Evolutionary conservation across 2,113 vertebrate species (phyloP).

Genomic region (Nicator chloris): DNA sequence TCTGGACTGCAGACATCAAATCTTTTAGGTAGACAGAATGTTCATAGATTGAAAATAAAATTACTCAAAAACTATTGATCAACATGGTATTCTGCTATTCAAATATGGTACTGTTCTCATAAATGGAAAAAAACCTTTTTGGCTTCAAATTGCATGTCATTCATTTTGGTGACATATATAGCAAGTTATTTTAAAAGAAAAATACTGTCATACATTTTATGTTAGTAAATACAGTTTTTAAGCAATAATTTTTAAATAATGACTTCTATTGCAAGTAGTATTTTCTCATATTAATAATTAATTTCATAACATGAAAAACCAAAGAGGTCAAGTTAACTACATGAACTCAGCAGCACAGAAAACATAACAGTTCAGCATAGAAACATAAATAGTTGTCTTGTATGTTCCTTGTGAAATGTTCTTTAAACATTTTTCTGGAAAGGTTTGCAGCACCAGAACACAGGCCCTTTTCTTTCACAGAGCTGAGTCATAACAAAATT

Average conservation of each 20-base stretch:
- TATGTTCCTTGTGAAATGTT: not conserved
- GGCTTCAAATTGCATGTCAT: not conserved
- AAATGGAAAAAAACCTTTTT: not conserved
- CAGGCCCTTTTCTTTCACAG: not conserved
- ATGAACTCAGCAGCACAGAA: not conserved
- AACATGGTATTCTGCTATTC: not conserved
- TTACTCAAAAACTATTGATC: not conserved
- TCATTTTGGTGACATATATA: not conserved
- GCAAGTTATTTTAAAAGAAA: not conserved
- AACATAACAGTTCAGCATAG: not conserved
- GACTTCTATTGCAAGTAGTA: not conserved
- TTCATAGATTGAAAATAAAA: not conserved
- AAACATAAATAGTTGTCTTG: not conserved
- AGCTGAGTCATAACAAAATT: not conserved
- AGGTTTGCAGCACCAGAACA: not conserved
- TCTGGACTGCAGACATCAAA: not conserved
- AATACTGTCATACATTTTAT: not conserved
- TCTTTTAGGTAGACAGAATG: not conserved
- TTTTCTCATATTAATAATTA: too few species aligned
- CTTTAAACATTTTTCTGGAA: not conserved
- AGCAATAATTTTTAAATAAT: not conserved
- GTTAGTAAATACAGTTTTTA: not conserved
- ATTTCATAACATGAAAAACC: not conserved
- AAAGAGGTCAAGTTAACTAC: not conserved
- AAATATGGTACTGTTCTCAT: not conserved